Evolutionary conservation across 2,888 invertebrate genomes (phyloP), one percentile per base, ranked within the genome.

Genomic region (Frankliniella fusca): DNA sequence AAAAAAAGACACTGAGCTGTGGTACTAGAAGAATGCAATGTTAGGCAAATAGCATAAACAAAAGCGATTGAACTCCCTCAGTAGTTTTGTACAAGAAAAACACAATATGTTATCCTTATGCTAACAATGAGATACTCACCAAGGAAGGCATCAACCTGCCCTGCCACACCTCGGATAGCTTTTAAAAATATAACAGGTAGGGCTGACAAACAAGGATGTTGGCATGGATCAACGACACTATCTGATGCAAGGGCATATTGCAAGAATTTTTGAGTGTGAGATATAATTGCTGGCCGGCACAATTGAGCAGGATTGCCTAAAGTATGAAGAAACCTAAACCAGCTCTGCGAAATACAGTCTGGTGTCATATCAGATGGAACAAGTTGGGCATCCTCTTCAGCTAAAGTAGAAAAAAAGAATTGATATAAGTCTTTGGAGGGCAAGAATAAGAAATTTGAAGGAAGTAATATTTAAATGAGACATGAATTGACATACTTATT

Each of bases 301-400:
- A 99, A 90, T 86, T 97, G 96, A 0, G 96, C 97, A 0, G 98
- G 98, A 89, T 97, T 97, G 50, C 98, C 97, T 84, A 98, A 93
- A 70, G 96, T 95, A 87, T 98, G 96, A 83, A 98, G 90, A 86
- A 98, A 94, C 83, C 98, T 92, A 89, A 97, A 98, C 98, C 98
- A 98, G 86, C 95, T 94, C 90, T 99, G 98, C 83, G 96, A 94
- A 70, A 98, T 93, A 83, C 96, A 96, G 87, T 97, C 96, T 83
- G 95, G 93, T 80, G 93, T 92, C 95, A 98, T 97, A 81, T 93
- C 94, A 0, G 90, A 87, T 3, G 97, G 96, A 83, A 97, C 94
- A 80, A 97, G 88, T 85, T 92, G 92, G 7, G 91, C 90, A 87
- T 97, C 97, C 86, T 97, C 97, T 84, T 97, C 97, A 84, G 93